Base-by-base conservation (phyloP, 2,888 invertebrate genomes). In the Amiota communis region DNA sequence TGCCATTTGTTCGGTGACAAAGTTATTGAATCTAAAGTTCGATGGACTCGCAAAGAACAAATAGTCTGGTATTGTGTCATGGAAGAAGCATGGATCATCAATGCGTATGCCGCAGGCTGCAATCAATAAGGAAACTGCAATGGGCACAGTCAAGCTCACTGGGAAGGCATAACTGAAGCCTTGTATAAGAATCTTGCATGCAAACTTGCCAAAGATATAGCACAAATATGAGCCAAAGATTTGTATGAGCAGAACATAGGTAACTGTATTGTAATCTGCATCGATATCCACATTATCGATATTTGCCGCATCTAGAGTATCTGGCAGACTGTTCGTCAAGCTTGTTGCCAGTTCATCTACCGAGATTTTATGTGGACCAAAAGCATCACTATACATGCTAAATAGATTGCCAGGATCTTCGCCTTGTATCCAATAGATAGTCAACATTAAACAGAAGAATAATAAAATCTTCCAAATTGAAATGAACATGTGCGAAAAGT, bases 151-250 rank as follows among this genome's bases (percentile, higher is more conserved):
- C 76, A 99, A 92, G 89, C 96, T 97, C 8, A 99, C 95, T 0
- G 99, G 98, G 82, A 99, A 96, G 0, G 99, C 98, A 87, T 98
- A 98, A 87, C 98, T 97, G 91, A 98, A 97, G 23, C 97, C 96
- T 91, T 99, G 99, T 80, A 99, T 98, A 84, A 97, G 93, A 85
- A 98, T 97, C 91, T 98, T 98, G 91, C 98, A 98, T 3, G 97
- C 97, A 81, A 98, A 98, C 91, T 98, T 98, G 78, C 97, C 97
- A 85, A 97, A 96, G 80, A 97, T 95, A 86, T 98, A 98, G 83
- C 96, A 96, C 69, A 97, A 91, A 86, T 97, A 96, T 6, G 97
- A 94, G 1, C 96, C 93, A 71, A 94, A 91, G 67, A 97, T 92
- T 90, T 97, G 97, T 56, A 97, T 92, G 10, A 96, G 89, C 68